Conservation (phyloP, 1,140 invertebrate genomes). For the Spodoptera litura region DNA sequence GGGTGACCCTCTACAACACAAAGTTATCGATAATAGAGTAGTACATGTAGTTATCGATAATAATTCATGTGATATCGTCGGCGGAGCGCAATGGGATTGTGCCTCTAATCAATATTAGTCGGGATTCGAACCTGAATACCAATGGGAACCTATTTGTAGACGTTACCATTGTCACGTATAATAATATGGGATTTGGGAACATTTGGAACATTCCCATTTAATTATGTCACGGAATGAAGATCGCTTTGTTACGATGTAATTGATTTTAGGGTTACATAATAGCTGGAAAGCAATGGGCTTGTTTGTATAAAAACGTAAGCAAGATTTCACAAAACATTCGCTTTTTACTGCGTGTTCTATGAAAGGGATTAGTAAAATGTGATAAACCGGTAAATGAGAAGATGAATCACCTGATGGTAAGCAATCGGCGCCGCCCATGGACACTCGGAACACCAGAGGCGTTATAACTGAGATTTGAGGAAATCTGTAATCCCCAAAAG, state of each 20-base stretch:
- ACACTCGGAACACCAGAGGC: too few relatives aligned
- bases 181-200: conserved; percentile 7
- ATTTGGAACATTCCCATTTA: conserved; percentile 1
- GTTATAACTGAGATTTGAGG: too few relatives aligned
- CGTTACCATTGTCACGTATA: conserved; percentile 25
- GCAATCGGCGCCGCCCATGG: too few relatives aligned
- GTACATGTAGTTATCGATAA: conserved; percentile 3
- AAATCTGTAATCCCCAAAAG: too few relatives aligned
- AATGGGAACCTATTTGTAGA: conserved; percentile 6
- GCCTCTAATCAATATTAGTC: conserved; percentile 33
- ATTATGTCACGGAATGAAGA: neutral
- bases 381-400: too few relatives aligned
- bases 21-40: conserved; percentile 22
- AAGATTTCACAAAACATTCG: too few relatives aligned
- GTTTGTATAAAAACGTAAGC: too few relatives aligned
- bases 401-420: too few relatives aligned
- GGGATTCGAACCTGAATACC: conserved; percentile 5
- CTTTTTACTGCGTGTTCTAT: too few relatives aligned
- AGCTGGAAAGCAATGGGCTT: too few relatives aligned
- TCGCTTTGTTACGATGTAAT: neutral
- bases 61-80: conserved; percentile 26
- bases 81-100: conserved; percentile 7
- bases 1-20: neutral
- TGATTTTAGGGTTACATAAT: too few relatives aligned
- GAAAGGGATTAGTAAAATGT: too few relatives aligned